Evolutionary conservation across 1,140 invertebrate species (phyloP).

Genomic region (Lepidurus couesii): DNA sequence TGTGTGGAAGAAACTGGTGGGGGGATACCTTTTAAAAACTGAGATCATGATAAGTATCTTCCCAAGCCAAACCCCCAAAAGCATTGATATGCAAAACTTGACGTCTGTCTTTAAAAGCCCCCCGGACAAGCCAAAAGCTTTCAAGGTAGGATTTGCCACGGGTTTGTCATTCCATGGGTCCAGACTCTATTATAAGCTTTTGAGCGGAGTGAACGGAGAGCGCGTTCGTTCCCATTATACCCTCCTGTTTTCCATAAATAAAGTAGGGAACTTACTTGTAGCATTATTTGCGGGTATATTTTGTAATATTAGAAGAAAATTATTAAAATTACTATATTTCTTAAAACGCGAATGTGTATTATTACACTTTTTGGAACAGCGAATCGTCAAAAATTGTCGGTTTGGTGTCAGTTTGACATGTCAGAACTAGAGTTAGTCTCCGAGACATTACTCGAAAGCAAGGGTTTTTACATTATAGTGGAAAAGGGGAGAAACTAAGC

Average conservation of each 20-base stretch:
- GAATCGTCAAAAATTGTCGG: too few species aligned
- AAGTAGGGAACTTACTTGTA: too few species aligned
- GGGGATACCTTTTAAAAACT: neutral
- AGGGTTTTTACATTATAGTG: too few species aligned
- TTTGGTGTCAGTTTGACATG: too few species aligned
- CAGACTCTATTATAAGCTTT: constrained; percentile 16
- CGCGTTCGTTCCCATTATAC: neutral
- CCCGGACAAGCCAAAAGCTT: neutral
- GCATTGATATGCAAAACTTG: constrained; percentile 22
- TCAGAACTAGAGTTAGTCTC: too few species aligned
- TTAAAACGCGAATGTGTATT: too few species aligned
- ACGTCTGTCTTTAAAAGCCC: constrained; percentile 21
- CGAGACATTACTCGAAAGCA: too few species aligned
- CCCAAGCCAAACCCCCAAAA: neutral
- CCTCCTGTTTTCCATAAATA: neutral
- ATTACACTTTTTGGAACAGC: too few species aligned
- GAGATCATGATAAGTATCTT: constrained; percentile 16
- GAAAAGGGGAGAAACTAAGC: too few species aligned
- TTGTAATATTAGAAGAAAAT: too few species aligned
- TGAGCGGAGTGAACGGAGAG: neutral
- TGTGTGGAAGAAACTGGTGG: neutral
- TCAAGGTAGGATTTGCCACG: neutral
- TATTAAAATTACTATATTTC: too few species aligned
- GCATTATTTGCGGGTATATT: too few species aligned
- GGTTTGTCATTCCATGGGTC: neutral